These are phyloP conservation scores for Heliconius himera DNA, from an alignment of 1,140 invertebrate species.

Conservation along the genomic window DNA sequence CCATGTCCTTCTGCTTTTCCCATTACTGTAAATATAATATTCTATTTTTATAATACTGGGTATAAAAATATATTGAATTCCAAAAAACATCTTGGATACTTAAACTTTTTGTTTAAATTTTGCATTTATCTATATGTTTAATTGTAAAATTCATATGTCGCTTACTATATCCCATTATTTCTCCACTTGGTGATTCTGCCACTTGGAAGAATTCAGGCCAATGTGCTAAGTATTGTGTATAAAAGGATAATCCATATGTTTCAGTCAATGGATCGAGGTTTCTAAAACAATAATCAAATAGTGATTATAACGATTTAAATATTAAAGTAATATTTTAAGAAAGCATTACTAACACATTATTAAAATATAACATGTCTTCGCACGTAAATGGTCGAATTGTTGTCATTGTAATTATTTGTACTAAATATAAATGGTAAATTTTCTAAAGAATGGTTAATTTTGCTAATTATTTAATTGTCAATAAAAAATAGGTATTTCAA, in stretches of 20 bases:
- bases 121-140: too few relatives aligned
- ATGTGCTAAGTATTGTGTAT: slow-evolving; percentile 98
- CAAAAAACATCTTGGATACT: background rate
- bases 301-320: background rate
- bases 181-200: slow-evolving; percentile 95
- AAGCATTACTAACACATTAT: slow-evolving; percentile 91
- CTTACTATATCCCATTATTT: slow-evolving; percentile 99
- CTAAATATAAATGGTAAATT: too few relatives aligned
- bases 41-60: too few relatives aligned
- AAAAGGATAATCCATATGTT: slow-evolving; percentile 98
- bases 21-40: slow-evolving; percentile 90
- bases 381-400: slow-evolving; percentile 96
- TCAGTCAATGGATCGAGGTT: slow-evolving; percentile 98
- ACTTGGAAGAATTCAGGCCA: slow-evolving; percentile 99
- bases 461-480: too few relatives aligned
- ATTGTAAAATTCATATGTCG: slow-evolving; percentile 48
- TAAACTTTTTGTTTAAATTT: too few relatives aligned
- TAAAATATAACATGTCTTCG: slow-evolving; percentile 97
- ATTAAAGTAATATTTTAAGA: slow-evolving; percentile 20
- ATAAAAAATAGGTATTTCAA: too few relatives aligned
- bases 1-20: slow-evolving; percentile 98
- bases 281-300: slow-evolving; percentile 81
- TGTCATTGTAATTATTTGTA: slow-evolving; percentile 84
- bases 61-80: background rate
- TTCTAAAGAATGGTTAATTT: too few relatives aligned